phyloP scores from a whole-genome alignment of 2,888 invertebrate species.

The Tenthredo mesomela region DNA sequence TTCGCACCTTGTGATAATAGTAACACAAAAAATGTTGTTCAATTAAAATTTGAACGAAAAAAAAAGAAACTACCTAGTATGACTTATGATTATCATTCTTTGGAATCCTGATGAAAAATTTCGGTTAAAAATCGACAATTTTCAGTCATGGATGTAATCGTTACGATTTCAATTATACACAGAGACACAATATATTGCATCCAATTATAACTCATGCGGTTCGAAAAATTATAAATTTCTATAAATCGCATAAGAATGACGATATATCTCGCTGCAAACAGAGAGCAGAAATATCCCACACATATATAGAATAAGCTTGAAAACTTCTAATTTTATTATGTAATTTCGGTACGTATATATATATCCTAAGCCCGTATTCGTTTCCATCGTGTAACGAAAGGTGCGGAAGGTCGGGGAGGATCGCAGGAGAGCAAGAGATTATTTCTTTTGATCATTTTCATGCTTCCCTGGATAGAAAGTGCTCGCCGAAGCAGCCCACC shows the following conservation, averaged over 20 bases:
- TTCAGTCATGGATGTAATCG: neutral
- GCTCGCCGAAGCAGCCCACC: constrained; percentile 56
- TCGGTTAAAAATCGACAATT: neutral
- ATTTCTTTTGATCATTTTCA: constrained; percentile 58
- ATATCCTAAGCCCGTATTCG: neutral
- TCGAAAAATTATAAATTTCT: too few relatives aligned
- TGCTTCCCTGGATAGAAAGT: constrained; percentile 57
- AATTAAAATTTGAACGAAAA: neutral
- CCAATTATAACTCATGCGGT: too few relatives aligned
- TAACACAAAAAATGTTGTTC: neutral
- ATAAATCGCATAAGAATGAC: neutral
- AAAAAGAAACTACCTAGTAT: too few relatives aligned
- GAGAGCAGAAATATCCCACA: neutral
- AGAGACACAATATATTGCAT: too few relatives aligned
- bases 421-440: constrained; percentile 29
- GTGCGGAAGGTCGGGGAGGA: neutral
- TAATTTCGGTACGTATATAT: neutral
- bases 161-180: too few relatives aligned
- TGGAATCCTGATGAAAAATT: neutral
- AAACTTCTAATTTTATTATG: neutral
- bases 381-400: neutral
- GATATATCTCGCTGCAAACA: neutral
- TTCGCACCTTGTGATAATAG: constrained; percentile 68
- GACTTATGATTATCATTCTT: too few relatives aligned
- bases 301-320: neutral